Conservation (phyloP, 2,888 invertebrate genomes). For the Resseliella maxima region DNA sequence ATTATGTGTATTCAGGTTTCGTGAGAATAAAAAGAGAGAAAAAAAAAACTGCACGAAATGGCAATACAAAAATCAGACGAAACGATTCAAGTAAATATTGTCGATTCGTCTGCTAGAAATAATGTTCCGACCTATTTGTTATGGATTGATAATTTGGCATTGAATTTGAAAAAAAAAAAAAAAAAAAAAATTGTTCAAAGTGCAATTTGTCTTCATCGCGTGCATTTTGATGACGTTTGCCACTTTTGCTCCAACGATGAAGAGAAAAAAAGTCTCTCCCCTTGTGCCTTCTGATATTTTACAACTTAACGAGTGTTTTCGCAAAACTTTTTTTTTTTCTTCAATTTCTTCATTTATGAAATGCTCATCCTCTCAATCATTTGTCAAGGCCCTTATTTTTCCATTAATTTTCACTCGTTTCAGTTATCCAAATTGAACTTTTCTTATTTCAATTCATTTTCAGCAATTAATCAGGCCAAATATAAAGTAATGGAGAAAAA, state of each 20-base stretch:
- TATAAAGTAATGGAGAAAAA: background rate
- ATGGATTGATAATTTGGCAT: conserved; percentile 47
- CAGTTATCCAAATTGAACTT: background rate
- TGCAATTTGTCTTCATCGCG: conserved; percentile 24
- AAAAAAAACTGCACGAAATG: no score
- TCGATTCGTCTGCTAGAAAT: background rate
- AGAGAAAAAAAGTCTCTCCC: background rate
- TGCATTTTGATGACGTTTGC: conserved; percentile 38
- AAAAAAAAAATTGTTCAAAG: background rate
- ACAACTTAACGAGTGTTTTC: background rate
- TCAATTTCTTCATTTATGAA: background rate
- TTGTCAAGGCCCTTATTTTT: conserved; percentile 14
- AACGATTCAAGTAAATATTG: background rate
- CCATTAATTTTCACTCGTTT: background rate
- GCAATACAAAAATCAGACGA: background rate
- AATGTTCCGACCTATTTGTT: background rate
- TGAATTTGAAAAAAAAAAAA: conserved; percentile 20
- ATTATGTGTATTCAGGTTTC: no score
- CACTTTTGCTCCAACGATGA: background rate
- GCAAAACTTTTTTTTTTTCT: background rate
- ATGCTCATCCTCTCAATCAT: conserved; percentile 33
- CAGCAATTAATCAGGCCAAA: conserved; percentile 12
- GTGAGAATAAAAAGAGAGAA: no score
- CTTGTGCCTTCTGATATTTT: background rate
- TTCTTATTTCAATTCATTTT: conserved; percentile 40